phyloP scores from a whole-genome alignment of 2,113 vertebrate genomes.

The Lepus europaeus region DNA sequence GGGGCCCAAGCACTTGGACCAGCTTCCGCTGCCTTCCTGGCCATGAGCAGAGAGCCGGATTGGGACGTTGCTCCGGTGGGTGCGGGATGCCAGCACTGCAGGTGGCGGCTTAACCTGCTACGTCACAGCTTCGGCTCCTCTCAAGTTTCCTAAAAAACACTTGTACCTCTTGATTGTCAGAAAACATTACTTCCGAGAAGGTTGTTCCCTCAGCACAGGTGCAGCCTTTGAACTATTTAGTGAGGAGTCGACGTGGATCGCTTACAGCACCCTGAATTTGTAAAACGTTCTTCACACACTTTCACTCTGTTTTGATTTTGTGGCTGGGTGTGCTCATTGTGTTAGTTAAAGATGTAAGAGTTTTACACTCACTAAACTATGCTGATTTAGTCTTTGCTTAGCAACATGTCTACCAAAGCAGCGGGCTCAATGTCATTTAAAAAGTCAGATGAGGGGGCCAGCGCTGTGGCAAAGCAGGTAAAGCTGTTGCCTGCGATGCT shows the following conservation, averaged over 20 bases:
- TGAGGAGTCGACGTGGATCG: too few relatives aligned
- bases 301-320: not conserved
- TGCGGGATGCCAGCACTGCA: too few relatives aligned
- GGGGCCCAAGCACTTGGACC: too few relatives aligned
- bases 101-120: too few relatives aligned
- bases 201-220: not conserved
- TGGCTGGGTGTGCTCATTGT: fast-evolving
- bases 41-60: too few relatives aligned
- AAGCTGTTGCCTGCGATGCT: too few relatives aligned
- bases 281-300: not conserved
- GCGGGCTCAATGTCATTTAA: too few relatives aligned
- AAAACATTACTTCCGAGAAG: not conserved
- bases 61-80: too few relatives aligned
- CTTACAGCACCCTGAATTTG: too few relatives aligned
- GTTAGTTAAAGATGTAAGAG: fast-evolving
- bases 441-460: not conserved
- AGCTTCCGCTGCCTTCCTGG: too few relatives aligned
- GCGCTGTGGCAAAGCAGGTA: too few relatives aligned
- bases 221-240: not conserved
- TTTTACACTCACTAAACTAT: fast-evolving
- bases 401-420: not conserved
- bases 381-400: not conserved
- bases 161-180: not conserved
- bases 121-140: too few relatives aligned
- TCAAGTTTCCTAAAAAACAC: not conserved